These are phyloP conservation scores for Xerus rutilus DNA, from an alignment of 2,797 vertebrate genomes.

Conservation along the genomic window DNA sequence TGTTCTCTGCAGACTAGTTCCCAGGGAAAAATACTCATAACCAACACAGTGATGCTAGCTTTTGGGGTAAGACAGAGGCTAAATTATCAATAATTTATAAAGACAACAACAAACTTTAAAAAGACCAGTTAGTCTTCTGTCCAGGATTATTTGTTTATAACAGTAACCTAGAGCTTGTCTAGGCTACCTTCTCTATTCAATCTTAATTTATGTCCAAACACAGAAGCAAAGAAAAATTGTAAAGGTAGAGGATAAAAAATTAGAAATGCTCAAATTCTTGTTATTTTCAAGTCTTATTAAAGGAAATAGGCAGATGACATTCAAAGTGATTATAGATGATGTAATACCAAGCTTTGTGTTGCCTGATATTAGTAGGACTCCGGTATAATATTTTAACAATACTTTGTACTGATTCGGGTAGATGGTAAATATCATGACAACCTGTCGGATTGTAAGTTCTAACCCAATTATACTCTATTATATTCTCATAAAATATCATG, in stretches of 20 bases:
- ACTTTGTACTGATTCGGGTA: constrained; percentile 7
- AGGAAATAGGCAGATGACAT: constrained; percentile 17
- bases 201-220: constrained; percentile 41
- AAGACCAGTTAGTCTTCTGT: constrained; percentile 33
- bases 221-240: constrained; percentile 46
- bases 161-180: not conserved
- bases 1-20: not conserved
- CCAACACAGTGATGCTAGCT: constrained; percentile 7
- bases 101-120: not conserved
- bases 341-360: constrained; percentile 20
- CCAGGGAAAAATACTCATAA: constrained; percentile 7
- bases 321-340: constrained; percentile 11
- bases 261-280: constrained; percentile 56
- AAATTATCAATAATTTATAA: constrained; percentile 53
- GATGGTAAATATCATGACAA: not conserved
- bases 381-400: constrained; percentile 11
- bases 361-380: not conserved
- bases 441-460: not conserved
- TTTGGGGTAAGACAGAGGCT: constrained; percentile 14
- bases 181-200: not conserved
- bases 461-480: constrained; percentile 39
- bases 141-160: not conserved
- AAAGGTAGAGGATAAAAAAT: constrained; percentile 21
- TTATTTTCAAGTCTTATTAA: constrained; percentile 35
- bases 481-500: constrained; percentile 15